Conservation (phyloP, 2,797 vertebrate genomes). For the Manis javanica region DNA sequence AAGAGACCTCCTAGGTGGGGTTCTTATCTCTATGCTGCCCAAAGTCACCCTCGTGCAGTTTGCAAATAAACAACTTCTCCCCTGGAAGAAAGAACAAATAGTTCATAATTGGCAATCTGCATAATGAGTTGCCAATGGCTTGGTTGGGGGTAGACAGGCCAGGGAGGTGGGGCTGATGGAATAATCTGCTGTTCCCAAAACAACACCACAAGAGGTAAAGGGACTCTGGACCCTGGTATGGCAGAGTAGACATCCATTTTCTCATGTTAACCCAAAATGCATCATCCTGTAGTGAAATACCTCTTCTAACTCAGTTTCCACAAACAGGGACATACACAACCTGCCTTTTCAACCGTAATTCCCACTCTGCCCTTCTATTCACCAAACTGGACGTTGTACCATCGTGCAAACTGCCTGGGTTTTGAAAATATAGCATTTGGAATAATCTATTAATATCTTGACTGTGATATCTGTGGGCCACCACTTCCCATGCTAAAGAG, state of each 20-base stretch:
- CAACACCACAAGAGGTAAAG: background rate
- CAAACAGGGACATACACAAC: background rate
- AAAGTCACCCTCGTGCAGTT: slow-evolving; percentile 68
- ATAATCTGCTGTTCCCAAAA: slow-evolving; percentile 15
- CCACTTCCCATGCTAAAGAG: slow-evolving; percentile 74
- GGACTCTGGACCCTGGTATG: background rate
- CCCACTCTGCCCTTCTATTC: background rate
- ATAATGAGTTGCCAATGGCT: slow-evolving; percentile 66
- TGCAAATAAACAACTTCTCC: slow-evolving; percentile 80
- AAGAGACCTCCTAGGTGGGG: background rate
- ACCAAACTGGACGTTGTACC: background rate
- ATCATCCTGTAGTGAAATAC: background rate
- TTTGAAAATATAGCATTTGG: slow-evolving; percentile 84
- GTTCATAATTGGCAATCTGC: slow-evolving; percentile 81
- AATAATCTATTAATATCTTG: slow-evolving; percentile 82
- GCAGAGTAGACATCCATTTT: background rate
- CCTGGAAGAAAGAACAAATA: slow-evolving; percentile 81
- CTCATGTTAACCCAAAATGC: background rate
- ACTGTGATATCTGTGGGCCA: slow-evolving; percentile 79
- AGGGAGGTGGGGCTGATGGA: background rate
- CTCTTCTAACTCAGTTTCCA: background rate
- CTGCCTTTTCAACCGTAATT: background rate
- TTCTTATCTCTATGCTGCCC: slow-evolving; percentile 36
- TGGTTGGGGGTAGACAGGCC: background rate
- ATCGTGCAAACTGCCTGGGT: background rate